These are phyloP conservation scores for Xiphydria camelus DNA, from an alignment of 2,888 invertebrate genomes.

Conservation along the genomic window DNA sequence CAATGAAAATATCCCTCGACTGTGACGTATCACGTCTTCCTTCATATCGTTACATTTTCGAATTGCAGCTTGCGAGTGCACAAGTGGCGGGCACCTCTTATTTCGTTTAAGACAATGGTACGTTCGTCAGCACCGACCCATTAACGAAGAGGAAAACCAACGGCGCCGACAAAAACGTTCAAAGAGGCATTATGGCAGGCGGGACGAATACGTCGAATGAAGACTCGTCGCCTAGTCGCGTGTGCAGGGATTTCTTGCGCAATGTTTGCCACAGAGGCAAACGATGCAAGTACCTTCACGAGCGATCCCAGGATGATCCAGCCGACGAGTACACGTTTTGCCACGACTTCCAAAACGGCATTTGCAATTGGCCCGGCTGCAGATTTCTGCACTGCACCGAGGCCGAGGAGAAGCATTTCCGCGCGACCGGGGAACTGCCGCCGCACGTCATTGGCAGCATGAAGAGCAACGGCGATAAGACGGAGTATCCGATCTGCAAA, in stretches of 20 bases:
- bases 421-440: slow-evolving; percentile 73
- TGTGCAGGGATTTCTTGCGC: slow-evolving; percentile 65
- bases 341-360: slow-evolving; percentile 74
- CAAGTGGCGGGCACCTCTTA: too few species aligned
- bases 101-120: background rate
- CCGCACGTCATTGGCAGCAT: slow-evolving; percentile 56
- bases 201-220: slow-evolving; percentile 22
- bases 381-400: slow-evolving; percentile 77
- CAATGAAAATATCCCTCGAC: too few species aligned
- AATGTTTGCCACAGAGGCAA: slow-evolving; percentile 64
- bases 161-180: slow-evolving; percentile 2
- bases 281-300: slow-evolving; percentile 62
- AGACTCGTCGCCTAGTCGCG: slow-evolving; percentile 42
- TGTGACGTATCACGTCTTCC: too few species aligned
- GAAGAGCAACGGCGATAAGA: slow-evolving; percentile 49
- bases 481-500: slow-evolving; percentile 59
- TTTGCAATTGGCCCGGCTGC: slow-evolving; percentile 74
- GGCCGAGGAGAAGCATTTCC: slow-evolving; percentile 76
- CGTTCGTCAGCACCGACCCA: slow-evolving; percentile 18
- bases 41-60: too few species aligned
- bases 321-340: slow-evolving; percentile 61
- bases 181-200: slow-evolving; percentile 32
- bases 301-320: slow-evolving; percentile 53
- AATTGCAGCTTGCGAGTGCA: too few species aligned
- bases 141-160: slow-evolving; percentile 38